Conservation (phyloP, 2,113 vertebrate genomes). For the Larimichthys polyactis region DNA sequence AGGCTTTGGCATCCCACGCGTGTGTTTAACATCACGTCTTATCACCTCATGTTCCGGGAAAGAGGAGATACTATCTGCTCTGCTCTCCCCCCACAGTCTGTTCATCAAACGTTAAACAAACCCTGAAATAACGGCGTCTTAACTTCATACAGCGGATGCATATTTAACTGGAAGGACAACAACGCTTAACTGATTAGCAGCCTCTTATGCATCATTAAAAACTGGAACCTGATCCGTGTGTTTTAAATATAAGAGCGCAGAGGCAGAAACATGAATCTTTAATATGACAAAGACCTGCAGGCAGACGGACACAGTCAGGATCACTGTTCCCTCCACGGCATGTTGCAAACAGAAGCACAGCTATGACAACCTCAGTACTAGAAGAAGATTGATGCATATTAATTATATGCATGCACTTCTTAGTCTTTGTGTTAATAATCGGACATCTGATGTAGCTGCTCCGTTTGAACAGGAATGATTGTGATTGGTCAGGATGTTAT, state of each 20-base stretch:
- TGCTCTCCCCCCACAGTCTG: neutral
- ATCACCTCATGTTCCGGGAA: neutral
- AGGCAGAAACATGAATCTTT: slow-evolving; percentile 53
- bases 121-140: neutral
- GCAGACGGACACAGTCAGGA: slow-evolving; percentile 26
- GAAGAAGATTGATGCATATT: neutral
- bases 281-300: slow-evolving; percentile 37
- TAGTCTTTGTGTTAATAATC: neutral
- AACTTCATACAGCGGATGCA: neutral
- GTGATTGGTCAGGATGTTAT: neutral
- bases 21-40: slow-evolving; percentile 3
- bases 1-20: neutral
- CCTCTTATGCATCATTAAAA: slow-evolving; percentile 67
- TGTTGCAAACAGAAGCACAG: neutral
- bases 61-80: neutral
- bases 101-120: neutral
- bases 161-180: neutral
- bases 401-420: neutral
- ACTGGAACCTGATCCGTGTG: slow-evolving; percentile 50
- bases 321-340: neutral
- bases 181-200: neutral
- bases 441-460: neutral
- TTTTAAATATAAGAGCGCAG: slow-evolving; percentile 42
- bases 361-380: neutral
- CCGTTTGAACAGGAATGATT: neutral